Percentiles rank a stretch among this genome's conserved stretches.
phyloP scores from a whole-genome alignment of 2,888 invertebrate genomes.

The Synanthedon andrenaeformis region DNA sequence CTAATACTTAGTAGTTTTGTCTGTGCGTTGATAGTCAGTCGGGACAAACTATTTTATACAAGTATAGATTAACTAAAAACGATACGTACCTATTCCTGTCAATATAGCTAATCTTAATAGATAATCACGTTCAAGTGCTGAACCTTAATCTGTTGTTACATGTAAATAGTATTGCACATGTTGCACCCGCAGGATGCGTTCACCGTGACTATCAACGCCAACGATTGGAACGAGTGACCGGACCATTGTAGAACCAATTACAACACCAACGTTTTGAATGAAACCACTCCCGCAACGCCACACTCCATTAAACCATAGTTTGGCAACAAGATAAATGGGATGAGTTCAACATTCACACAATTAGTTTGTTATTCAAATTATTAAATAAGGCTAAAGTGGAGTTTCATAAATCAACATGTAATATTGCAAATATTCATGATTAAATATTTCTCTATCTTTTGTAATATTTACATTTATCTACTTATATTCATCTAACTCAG shows the following conservation, averaged over 20 bases:
- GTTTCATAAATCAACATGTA: background rate
- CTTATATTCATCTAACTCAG: too few relatives aligned
- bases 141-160: background rate
- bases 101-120: too few relatives aligned
- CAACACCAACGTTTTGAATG: slow-evolving; percentile 26
- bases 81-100: too few relatives aligned
- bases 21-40: too few relatives aligned
- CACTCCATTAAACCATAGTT: slow-evolving; percentile 48
- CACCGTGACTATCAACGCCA: slow-evolving; percentile 39
- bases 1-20: too few relatives aligned
- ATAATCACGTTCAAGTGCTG: too few relatives aligned
- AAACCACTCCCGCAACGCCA: slow-evolving; percentile 45
- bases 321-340: slow-evolving; percentile 47
- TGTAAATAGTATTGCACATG: slow-evolving; percentile 1
- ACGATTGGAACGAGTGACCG: slow-evolving; percentile 28
- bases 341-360: slow-evolving; percentile 3
- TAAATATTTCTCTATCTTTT: too few relatives aligned
- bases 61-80: too few relatives aligned
- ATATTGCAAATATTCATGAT: too few relatives aligned
- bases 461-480: too few relatives aligned
- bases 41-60: too few relatives aligned
- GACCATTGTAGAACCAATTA: slow-evolving; percentile 16
- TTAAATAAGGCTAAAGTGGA: background rate
- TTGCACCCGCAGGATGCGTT: slow-evolving; percentile 6
- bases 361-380: background rate